Percentiles rank a stretch among this genome's conserved stretches.
Conservation (phyloP, 2,888 invertebrate genomes). For the Harmothoe impar region DNA sequence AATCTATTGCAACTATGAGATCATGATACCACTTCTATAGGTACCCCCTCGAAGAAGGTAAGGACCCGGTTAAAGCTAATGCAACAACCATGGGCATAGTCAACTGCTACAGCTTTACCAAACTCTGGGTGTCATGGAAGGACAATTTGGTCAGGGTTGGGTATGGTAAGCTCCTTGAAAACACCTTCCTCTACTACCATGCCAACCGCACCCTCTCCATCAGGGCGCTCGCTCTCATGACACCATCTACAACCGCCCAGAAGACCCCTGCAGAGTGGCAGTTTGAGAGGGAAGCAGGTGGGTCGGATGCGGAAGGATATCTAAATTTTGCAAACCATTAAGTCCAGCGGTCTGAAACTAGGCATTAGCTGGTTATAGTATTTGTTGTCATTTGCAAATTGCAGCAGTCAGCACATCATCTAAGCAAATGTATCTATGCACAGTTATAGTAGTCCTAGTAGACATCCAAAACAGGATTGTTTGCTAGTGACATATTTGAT, state of each 20-base stretch:
- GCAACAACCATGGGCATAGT: neutral
- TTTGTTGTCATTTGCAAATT: no score
- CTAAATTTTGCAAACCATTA: neutral
- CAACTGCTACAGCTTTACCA: neutral
- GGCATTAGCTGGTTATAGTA: no score
- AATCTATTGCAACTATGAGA: no score
- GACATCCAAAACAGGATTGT: no score
- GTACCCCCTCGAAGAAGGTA: neutral
- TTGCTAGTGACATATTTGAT: no score
- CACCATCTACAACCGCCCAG: neutral
- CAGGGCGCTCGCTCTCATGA: neutral
- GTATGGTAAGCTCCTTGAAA: neutral
- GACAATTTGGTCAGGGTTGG: neutral
- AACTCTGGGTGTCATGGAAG: slow-evolving; percentile 30
- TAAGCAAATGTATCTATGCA: no score
- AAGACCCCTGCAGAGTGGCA: neutral
- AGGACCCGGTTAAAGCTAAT: neutral
- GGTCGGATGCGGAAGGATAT: neutral
- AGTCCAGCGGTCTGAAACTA: no score
- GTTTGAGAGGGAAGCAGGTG: slow-evolving; percentile 34
- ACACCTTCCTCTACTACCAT: slow-evolving; percentile 1
- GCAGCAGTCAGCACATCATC: no score
- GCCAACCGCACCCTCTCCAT: neutral
- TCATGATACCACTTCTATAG: neutral
- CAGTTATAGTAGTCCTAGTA: no score